phyloP scores from a whole-genome alignment of 2,113 vertebrate species.

The Sturnira hondurensis region DNA sequence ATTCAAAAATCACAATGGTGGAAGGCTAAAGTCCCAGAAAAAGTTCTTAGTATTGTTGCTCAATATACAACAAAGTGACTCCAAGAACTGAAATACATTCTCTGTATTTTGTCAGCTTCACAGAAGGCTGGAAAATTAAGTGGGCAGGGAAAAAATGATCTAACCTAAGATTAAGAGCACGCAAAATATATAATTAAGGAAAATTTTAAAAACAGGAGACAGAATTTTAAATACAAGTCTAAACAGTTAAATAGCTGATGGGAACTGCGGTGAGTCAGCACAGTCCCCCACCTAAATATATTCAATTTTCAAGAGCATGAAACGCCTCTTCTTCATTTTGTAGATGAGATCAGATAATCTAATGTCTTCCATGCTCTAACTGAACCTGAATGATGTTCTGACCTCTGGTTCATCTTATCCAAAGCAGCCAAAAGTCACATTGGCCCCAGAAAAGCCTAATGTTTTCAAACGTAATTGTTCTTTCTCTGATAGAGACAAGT shows the following conservation, averaged over 20 bases:
- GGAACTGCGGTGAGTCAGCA: conserved; percentile 54
- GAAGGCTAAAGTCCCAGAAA: conserved; percentile 40
- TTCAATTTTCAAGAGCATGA: conserved; percentile 31
- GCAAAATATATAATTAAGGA: conserved; percentile 71
- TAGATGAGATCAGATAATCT: conserved; percentile 45
- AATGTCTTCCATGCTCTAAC: not conserved
- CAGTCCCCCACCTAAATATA: not conserved
- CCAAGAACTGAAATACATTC: conserved; percentile 47
- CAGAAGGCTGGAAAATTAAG: conserved; percentile 70
- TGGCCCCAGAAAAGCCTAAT: not conserved
- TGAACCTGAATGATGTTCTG: not conserved
- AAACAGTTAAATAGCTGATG: conserved; percentile 49
- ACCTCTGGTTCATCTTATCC: not conserved
- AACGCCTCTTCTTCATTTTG: conserved; percentile 46
- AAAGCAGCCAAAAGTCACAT: not conserved
- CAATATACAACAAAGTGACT: conserved; percentile 29
- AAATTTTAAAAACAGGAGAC: conserved; percentile 66
- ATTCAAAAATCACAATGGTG: conserved; percentile 46
- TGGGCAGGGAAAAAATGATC: conserved; percentile 56
- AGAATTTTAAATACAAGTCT: conserved; percentile 67
- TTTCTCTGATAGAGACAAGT: not conserved
- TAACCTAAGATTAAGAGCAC: conserved; percentile 72
- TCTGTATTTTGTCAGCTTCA: conserved; percentile 53
- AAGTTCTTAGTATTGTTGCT: conserved; percentile 45
- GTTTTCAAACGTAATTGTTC: conserved; percentile 29